Percentiles rank a stretch among this genome's conserved stretches.
Evolutionary conservation across 2,797 vertebrate genomes (phyloP).

Genomic region (Pagetopsis macropterus): DNA sequence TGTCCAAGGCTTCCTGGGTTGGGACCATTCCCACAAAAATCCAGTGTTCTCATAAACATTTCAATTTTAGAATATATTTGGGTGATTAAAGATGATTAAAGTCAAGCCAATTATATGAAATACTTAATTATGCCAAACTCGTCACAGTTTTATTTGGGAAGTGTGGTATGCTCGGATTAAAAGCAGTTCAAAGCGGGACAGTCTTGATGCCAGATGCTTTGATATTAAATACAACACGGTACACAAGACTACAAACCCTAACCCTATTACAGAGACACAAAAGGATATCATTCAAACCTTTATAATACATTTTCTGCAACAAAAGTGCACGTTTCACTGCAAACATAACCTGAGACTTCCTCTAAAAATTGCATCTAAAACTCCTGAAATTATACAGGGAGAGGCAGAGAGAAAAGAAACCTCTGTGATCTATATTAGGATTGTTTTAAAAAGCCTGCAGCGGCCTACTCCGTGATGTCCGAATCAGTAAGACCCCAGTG

Average conservation of each 20-base stretch:
- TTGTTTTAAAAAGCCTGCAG: conserved; percentile 74
- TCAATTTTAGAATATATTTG: conserved; percentile 86
- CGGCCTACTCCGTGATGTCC: conserved; percentile 71
- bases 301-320: conserved; percentile 4
- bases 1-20: conserved; percentile 77
- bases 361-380: conserved; percentile 37
- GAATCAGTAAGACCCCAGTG: conserved; percentile 77
- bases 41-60: conserved; percentile 81
- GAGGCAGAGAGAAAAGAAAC: conserved; percentile 48
- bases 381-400: conserved; percentile 25
- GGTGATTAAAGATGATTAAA: conserved; percentile 84
- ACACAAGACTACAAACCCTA: conserved; percentile 43
- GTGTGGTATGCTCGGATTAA: conserved; percentile 72
- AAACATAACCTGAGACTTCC: conserved; percentile 21
- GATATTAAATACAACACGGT: conserved; percentile 66
- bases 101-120: conserved; percentile 80
- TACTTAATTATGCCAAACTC: conserved; percentile 83
- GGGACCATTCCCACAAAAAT: conserved; percentile 82
- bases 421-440: conserved; percentile 73
- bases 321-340: conserved; percentile 11
- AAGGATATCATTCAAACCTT: neutral
- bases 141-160: conserved; percentile 82
- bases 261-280: conserved; percentile 29
- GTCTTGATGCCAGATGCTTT: conserved; percentile 80
- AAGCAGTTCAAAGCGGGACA: conserved; percentile 58